These are phyloP conservation scores for Caenorhabditis macrosperma DNA, from an alignment of 2,888 invertebrate species.

Conservation along the genomic window DNA sequence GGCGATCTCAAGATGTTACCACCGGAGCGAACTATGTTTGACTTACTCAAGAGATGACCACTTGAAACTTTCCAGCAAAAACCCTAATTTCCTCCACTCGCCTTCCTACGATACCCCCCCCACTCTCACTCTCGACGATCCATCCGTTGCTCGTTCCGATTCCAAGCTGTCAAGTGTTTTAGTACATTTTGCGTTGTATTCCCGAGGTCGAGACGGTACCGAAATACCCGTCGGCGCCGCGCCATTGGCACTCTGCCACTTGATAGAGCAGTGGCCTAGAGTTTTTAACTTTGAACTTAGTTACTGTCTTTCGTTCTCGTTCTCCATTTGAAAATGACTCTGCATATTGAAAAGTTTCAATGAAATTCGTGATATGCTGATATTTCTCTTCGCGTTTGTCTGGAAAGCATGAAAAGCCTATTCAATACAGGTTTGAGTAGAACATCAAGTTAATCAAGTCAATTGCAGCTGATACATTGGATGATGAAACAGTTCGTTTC, in stretches of 20 bases:
- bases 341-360: too few relatives aligned
- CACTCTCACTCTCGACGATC: not conserved
- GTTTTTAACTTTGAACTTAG: constrained; percentile 4
- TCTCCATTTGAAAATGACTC: too few relatives aligned
- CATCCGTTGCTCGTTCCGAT: constrained; percentile 44
- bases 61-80: constrained; percentile 57
- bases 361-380: constrained; percentile 13
- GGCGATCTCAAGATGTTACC: constrained; percentile 51
- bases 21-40: constrained; percentile 58
- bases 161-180: constrained; percentile 57
- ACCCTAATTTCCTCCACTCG: constrained; percentile 12
- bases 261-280: not conserved
- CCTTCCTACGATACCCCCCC: constrained; percentile 39
- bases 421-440: too few relatives aligned
- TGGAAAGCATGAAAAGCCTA: too few relatives aligned
- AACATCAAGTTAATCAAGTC: too few relatives aligned
- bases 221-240: constrained; percentile 20
- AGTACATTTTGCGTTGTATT: constrained; percentile 46
- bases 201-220: constrained; percentile 33
- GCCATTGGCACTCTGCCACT: constrained; percentile 7
- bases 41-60: constrained; percentile 64
- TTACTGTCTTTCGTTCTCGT: too few relatives aligned
- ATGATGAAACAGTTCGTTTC: too few relatives aligned
- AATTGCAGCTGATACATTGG: too few relatives aligned
- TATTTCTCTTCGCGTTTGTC: not conserved